Percentiles rank a stretch among this genome's conserved stretches.
phyloP scores from a whole-genome alignment of 1,140 invertebrate species.

The Papilio polyxenes region DNA sequence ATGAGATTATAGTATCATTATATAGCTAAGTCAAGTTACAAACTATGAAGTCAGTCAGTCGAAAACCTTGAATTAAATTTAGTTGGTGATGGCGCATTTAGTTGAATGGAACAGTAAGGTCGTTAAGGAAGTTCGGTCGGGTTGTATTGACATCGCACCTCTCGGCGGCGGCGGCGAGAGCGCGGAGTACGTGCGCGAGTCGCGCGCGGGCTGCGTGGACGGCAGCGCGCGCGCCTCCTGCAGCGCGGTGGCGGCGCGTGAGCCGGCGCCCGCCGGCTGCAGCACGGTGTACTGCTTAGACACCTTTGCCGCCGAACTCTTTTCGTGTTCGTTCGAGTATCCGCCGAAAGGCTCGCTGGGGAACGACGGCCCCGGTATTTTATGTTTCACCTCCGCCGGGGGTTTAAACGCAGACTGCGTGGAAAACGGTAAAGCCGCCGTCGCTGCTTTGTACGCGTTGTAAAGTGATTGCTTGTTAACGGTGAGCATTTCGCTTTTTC shows the following conservation, averaged over 20 bases:
- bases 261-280: slow-evolving; percentile 88
- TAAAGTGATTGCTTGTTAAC: slow-evolving; percentile 78
- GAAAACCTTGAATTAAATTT: slow-evolving; percentile 76
- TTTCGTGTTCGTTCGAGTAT: slow-evolving; percentile 71
- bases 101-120: slow-evolving; percentile 66
- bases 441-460: slow-evolving; percentile 80
- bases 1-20: not conserved
- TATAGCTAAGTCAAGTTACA: not conserved
- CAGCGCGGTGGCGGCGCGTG: slow-evolving; percentile 87
- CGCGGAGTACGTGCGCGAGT: slow-evolving; percentile 77
- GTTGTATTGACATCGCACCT: slow-evolving; percentile 80
- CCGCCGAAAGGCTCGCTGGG: slow-evolving; percentile 71
- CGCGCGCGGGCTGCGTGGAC: slow-evolving; percentile 75
- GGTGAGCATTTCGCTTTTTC: slow-evolving; percentile 75
- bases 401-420: slow-evolving; percentile 88
- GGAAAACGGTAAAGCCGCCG: slow-evolving; percentile 83
- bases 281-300: slow-evolving; percentile 90
- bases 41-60: slow-evolving; percentile 13
- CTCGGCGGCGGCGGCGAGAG: slow-evolving; percentile 88
- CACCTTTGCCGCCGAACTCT: slow-evolving; percentile 61
- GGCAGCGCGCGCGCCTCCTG: slow-evolving; percentile 88
- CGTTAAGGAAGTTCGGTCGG: slow-evolving; percentile 72
- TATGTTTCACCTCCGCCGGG: slow-evolving; percentile 82
- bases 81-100: slow-evolving; percentile 63
- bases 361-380: slow-evolving; percentile 73